Conservation (phyloP, 2,888 invertebrate species). For the Exocentrus adspersus region DNA sequence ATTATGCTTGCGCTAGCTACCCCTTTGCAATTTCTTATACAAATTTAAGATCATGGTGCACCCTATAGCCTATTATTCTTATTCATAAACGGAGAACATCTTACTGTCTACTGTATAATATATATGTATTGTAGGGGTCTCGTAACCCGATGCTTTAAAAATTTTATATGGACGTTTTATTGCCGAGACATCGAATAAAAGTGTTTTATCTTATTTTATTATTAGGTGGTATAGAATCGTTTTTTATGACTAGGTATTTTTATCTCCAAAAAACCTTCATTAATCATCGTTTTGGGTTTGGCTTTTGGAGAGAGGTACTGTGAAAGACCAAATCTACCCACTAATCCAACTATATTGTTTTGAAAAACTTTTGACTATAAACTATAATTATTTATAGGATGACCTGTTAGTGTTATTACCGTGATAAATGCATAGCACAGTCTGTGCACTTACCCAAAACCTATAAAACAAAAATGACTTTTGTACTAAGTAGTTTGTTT, state of each 20-base stretch:
- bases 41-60: constrained; percentile 58
- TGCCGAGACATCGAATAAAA: constrained; percentile 42
- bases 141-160: constrained; percentile 50
- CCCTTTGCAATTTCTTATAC: constrained; percentile 56
- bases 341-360: no score
- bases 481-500: no score
- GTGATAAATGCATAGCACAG: no score
- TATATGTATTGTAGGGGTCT: constrained; percentile 34
- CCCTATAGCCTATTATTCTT: constrained; percentile 52
- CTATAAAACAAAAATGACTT: no score
- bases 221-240: constrained; percentile 26
- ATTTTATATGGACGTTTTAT: constrained; percentile 47
- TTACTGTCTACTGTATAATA: constrained; percentile 46
- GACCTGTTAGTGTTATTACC: no score
- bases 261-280: constrained; percentile 22
- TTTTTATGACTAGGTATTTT: constrained; percentile 36
- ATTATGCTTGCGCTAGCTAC: constrained; percentile 43
- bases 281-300: constrained; percentile 28
- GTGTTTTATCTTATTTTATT: constrained; percentile 33
- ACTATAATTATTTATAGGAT: no score
- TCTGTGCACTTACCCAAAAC: no score
- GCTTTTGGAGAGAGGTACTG: constrained; percentile 17
- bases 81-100: constrained; percentile 53
- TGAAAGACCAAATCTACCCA: no score
- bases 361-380: no score